Conservation (phyloP, 1,140 invertebrate species). For the Dendrolimus kikuchii region DNA sequence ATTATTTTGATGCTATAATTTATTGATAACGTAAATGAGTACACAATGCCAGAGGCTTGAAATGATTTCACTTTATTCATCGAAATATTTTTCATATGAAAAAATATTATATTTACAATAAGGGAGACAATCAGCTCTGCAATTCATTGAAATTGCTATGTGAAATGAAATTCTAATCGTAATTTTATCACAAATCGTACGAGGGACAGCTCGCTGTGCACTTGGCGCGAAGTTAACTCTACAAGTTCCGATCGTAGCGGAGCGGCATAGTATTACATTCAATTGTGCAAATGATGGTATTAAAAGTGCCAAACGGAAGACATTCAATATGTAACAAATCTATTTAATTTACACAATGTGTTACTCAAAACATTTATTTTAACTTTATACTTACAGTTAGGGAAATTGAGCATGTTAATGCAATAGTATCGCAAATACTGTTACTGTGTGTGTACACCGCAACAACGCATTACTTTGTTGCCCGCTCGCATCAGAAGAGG, state of each 20-base stretch:
- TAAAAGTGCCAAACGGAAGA: slow-evolving; percentile 69
- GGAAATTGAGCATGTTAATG: slow-evolving; percentile 65
- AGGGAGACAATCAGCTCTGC: slow-evolving; percentile 63
- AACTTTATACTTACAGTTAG: slow-evolving; percentile 64
- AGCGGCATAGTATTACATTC: slow-evolving; percentile 35
- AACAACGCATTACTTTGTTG: background rate
- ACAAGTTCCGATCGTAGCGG: background rate
- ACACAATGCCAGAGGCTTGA: slow-evolving; percentile 68
- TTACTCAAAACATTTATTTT: slow-evolving; percentile 53
- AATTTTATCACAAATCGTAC: slow-evolving; percentile 64
- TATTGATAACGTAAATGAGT: slow-evolving; percentile 72
- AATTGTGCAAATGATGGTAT: slow-evolving; percentile 59
- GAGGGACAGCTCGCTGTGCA: slow-evolving; percentile 62
- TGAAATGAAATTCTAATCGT: slow-evolving; percentile 39
- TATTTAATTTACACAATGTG: slow-evolving; percentile 44
- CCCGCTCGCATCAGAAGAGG: background rate
- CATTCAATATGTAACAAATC: slow-evolving; percentile 65
- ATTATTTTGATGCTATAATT: slow-evolving; percentile 63
- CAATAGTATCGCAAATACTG: slow-evolving; percentile 54
- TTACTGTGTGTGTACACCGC: slow-evolving; percentile 1
- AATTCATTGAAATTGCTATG: slow-evolving; percentile 60
- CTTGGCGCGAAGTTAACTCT: slow-evolving; percentile 37
- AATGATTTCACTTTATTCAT: slow-evolving; percentile 66
- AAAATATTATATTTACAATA: slow-evolving; percentile 68
- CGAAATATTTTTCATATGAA: slow-evolving; percentile 51